phyloP scores from a whole-genome alignment of 2,888 invertebrate genomes.

The Drosophila fungiperda region DNA sequence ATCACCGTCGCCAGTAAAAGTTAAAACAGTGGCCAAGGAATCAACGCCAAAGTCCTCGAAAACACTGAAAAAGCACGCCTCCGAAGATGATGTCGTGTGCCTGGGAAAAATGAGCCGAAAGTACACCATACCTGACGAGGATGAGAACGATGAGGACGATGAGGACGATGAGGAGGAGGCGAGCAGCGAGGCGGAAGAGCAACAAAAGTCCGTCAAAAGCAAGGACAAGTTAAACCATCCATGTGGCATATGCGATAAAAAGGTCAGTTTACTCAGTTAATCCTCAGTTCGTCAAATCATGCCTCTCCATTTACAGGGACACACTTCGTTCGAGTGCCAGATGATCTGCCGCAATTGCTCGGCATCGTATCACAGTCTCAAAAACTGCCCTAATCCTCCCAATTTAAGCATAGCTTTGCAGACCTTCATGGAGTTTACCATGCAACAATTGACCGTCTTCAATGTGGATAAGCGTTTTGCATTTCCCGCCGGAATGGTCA shows the following conservation, averaged over 20 bases:
- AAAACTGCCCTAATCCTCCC: conserved; percentile 78
- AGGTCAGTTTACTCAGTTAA: conserved; percentile 53
- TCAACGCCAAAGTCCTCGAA: conserved; percentile 29
- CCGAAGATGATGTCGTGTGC: conserved; percentile 82
- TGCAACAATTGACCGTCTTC: conserved; percentile 76
- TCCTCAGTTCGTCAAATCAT: background rate
- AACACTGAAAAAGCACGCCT: conserved; percentile 21
- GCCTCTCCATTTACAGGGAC: conserved; percentile 60
- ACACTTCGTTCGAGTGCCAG: conserved; percentile 82
- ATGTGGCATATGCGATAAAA: conserved; percentile 81
- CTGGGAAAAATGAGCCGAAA: conserved; percentile 73
- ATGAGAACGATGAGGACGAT: conserved; percentile 31
- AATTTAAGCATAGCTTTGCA: conserved; percentile 81
- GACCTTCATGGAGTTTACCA: conserved; percentile 82
- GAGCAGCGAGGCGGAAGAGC: conserved; percentile 26
- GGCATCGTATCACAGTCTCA: conserved; percentile 74
- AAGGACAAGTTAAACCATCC: conserved; percentile 18
- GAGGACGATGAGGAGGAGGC: conserved; percentile 15
- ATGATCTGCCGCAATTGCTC: conserved; percentile 83
- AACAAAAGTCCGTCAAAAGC: conserved; percentile 19
- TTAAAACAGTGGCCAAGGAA: conserved; percentile 32
- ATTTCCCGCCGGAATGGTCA: conserved; percentile 33
- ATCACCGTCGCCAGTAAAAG: conserved; percentile 22
- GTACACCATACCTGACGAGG: conserved; percentile 75
- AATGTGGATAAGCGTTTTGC: conserved; percentile 60